phyloP scores from a whole-genome alignment of 1,140 invertebrate species.

The Scaptomyza graminum region DNA sequence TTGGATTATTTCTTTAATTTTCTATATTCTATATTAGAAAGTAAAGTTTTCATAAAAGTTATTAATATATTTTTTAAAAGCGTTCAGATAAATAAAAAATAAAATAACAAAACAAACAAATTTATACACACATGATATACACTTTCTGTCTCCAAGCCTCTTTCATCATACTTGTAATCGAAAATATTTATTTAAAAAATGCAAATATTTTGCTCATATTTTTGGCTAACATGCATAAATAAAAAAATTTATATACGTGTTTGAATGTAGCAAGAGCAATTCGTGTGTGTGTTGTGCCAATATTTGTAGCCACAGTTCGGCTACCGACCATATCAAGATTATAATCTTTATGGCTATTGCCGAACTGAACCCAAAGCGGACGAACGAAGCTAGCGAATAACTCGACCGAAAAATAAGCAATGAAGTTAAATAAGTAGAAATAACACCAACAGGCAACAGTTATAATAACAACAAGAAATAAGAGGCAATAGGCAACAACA shows the following conservation, averaged over 20 bases:
- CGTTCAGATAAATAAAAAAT: too few relatives aligned
- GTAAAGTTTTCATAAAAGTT: too few relatives aligned
- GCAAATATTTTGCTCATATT: conserved; percentile 43
- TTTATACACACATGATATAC: neutral
- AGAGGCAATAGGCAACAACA: conserved; percentile 41
- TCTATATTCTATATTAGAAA: too few relatives aligned
- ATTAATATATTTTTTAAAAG: too few relatives aligned
- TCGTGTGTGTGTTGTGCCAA: conserved; percentile 40
- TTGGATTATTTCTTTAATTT: too few relatives aligned
- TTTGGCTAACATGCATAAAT: conserved; percentile 6
- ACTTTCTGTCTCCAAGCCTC: neutral
- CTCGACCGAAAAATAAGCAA: conserved; percentile 55
- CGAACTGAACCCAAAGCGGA: conserved; percentile 35
- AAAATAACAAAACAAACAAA: neutral
- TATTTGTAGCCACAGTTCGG: conserved; percentile 45
- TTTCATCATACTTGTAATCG: conserved; percentile 50
- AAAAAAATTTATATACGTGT: conserved; percentile 4
- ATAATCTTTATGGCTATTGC: conserved; percentile 62
- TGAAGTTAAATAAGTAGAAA: conserved; percentile 53
- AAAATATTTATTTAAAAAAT: conserved; percentile 55
- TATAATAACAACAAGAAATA: conserved; percentile 18
- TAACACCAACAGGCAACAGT: conserved; percentile 22
- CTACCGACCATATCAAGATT: conserved; percentile 49
- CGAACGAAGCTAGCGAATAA: conserved; percentile 27
- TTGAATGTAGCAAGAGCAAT: conserved; percentile 22